Conservation (phyloP, 2,797 vertebrate genomes). For the Sylvia borin region DNA sequence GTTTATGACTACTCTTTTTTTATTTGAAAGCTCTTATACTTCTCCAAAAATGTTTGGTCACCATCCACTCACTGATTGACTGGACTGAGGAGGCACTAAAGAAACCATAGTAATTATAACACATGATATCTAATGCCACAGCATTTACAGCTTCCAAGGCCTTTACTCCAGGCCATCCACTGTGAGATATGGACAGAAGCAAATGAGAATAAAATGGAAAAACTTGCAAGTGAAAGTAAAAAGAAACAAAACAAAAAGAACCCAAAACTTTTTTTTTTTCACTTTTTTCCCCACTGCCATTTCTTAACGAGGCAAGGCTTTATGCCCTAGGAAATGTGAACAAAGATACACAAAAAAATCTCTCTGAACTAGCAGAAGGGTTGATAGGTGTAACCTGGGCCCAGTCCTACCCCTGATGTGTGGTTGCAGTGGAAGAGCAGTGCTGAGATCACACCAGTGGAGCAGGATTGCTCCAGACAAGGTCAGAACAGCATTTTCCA, state of each 20-base stretch:
- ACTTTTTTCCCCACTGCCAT: neutral
- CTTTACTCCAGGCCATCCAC: neutral
- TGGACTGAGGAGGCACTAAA: neutral
- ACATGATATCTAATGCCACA: neutral
- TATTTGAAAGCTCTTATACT: neutral
- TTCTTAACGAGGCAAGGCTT: neutral
- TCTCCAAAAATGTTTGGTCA: neutral
- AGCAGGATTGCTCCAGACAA: neutral
- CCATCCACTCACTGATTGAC: rapidly evolving
- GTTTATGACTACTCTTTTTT: neutral
- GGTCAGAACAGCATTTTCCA: neutral
- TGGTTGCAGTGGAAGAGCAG: neutral
- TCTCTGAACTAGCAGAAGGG: neutral
- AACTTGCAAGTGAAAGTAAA: neutral
- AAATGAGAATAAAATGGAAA: neutral
- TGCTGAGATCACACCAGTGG: neutral
- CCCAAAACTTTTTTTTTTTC: neutral
- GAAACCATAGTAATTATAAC: neutral
- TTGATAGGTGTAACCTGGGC: neutral
- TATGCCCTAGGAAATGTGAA: neutral
- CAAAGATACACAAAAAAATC: neutral
- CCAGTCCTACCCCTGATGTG: neutral
- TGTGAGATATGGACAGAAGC: neutral
- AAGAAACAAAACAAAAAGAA: neutral
- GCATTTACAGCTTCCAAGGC: neutral